Conservation (phyloP, 2,888 invertebrate species). For the Mythimna lalbum region DNA sequence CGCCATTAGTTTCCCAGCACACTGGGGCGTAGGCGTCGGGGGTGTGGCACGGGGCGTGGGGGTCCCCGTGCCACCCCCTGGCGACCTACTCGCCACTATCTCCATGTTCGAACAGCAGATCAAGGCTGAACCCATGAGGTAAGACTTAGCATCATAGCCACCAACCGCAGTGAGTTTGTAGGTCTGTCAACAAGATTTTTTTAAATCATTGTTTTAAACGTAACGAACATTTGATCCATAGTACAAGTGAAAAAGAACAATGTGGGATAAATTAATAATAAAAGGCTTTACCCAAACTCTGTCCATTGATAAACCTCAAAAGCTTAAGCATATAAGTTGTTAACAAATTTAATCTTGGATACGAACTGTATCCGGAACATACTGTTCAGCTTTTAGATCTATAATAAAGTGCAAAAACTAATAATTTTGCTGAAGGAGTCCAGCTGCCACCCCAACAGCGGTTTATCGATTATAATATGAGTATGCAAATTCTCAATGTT, state of each 20-base stretch:
- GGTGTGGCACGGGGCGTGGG: slow-evolving; percentile 91
- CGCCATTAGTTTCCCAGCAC: slow-evolving; percentile 91
- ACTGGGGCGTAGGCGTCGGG: slow-evolving; percentile 92
- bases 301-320: not conserved
- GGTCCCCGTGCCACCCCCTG: slow-evolving; percentile 92
- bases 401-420: not conserved
- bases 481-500: not conserved
- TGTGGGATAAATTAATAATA: not conserved
- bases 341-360: not conserved
- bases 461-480: slow-evolving; percentile 1
- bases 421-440: not conserved
- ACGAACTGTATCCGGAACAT: not conserved
- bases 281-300: not conserved
- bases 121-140: slow-evolving; percentile 93
- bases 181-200: not conserved
- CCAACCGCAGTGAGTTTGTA: not conserved
- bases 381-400: not conserved
- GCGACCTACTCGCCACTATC: slow-evolving; percentile 92
- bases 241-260: slow-evolving; percentile 10
- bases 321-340: not conserved
- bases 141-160: slow-evolving; percentile 48
- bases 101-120: slow-evolving; percentile 94
- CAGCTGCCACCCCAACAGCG: too few relatives aligned
- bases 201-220: not conserved
- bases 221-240: not conserved